phyloP scores from a whole-genome alignment of 2,113 vertebrate species.

The Lutjanus erythropterus region DNA sequence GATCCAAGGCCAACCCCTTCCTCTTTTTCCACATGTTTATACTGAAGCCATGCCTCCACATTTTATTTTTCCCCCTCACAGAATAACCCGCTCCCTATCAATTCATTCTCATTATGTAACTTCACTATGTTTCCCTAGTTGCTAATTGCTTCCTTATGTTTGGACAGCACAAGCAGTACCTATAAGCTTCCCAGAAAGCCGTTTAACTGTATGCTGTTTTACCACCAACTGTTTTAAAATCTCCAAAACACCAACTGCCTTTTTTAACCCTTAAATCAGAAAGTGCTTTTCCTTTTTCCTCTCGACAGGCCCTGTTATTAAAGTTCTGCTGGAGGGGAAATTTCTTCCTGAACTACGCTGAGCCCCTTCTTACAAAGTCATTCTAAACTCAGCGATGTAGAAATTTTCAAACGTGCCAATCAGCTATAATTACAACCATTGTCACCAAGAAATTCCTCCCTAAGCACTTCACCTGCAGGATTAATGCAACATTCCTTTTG shows the following conservation, averaged over 20 bases:
- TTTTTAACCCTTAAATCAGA: conserved; percentile 22
- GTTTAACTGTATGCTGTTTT: conserved; percentile 32
- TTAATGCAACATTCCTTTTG: background rate
- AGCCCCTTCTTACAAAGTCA: background rate
- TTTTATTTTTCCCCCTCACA: conserved; percentile 47
- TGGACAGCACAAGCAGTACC: background rate
- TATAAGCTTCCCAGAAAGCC: conserved; percentile 48
- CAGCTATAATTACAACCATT: background rate
- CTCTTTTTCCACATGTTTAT: conserved; percentile 44
- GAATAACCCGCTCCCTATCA: conserved; percentile 26
- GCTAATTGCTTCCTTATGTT: conserved; percentile 74
- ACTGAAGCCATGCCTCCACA: conserved; percentile 27
- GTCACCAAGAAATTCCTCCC: conserved; percentile 5
- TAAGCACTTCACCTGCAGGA: background rate
- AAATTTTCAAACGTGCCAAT: conserved; percentile 11
- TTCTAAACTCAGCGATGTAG: background rate
- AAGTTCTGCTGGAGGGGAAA: background rate
- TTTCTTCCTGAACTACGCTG: background rate
- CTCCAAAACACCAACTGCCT: conserved; percentile 26
- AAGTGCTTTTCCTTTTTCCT: background rate
- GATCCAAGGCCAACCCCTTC: conserved; percentile 23
- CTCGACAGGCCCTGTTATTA: conserved; percentile 19
- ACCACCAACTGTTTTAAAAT: conserved; percentile 24
- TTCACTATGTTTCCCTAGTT: conserved; percentile 12
- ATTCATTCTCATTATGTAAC: conserved; percentile 63